Evolutionary conservation across 2,113 vertebrate species (phyloP).

Genomic region (Pimephales promelas): DNA sequence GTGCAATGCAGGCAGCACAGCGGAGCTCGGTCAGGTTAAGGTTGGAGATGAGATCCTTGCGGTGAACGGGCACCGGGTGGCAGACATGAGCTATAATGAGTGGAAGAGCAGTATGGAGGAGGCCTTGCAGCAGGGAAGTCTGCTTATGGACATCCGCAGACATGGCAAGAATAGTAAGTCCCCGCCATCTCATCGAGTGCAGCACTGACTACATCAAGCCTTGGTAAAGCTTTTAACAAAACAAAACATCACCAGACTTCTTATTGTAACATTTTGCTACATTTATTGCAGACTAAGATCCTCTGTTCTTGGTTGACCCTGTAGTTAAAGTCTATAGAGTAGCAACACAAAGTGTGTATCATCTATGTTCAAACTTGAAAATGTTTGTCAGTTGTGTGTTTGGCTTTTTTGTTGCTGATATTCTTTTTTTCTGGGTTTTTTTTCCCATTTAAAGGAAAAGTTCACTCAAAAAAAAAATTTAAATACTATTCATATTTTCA

Average conservation of each 20-base stretch:
- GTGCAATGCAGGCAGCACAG: slow-evolving; percentile 80
- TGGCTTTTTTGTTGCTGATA: neutral
- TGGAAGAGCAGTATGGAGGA: slow-evolving; percentile 85
- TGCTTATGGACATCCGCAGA: slow-evolving; percentile 89
- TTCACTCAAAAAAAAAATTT: neutral
- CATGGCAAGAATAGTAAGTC: slow-evolving; percentile 87
- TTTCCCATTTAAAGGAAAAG: neutral
- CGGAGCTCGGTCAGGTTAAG: slow-evolving; percentile 84
- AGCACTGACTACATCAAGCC: neutral
- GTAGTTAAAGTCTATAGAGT: neutral
- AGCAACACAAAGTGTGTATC: neutral
- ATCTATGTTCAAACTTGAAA: neutral
- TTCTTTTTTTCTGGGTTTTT: neutral
- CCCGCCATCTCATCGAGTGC: neutral
- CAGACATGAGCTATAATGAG: slow-evolving; percentile 80
- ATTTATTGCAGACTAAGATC: neutral
- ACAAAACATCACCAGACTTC: neutral
- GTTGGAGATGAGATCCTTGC: slow-evolving; percentile 89
- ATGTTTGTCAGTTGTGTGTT: neutral
- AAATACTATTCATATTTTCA: neutral
- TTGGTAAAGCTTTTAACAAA: neutral
- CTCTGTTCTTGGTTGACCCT: neutral
- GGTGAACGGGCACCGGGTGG: slow-evolving; percentile 81
- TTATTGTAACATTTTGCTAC: neutral
- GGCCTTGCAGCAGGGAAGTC: slow-evolving; percentile 83